Evolutionary conservation across 2,888 invertebrate species (phyloP).

Genomic region (Dryomyza anilis): DNA sequence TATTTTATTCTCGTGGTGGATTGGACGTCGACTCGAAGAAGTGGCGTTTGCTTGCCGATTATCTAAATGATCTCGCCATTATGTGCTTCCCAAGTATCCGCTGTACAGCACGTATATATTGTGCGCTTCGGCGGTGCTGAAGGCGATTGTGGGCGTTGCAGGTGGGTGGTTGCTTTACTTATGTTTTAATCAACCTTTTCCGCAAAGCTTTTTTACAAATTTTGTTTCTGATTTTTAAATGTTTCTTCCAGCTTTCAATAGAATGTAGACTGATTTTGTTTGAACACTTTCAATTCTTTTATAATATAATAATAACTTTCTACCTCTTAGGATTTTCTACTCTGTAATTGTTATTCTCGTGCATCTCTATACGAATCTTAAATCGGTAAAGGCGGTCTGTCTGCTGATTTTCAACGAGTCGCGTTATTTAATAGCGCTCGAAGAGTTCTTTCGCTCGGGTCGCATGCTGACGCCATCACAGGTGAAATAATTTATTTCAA

Average conservation of each 20-base stretch:
- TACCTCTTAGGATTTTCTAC: constrained; percentile 71
- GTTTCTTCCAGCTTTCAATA: constrained; percentile 87
- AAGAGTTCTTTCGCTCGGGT: constrained; percentile 70
- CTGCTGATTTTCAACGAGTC: constrained; percentile 82
- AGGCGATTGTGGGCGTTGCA: constrained; percentile 90
- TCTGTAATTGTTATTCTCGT: constrained; percentile 71
- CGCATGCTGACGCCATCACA: constrained; percentile 68
- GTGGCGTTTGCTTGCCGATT: constrained; percentile 94
- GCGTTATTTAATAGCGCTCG: constrained; percentile 73
- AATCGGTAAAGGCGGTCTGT: constrained; percentile 80
- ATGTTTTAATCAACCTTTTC: not conserved
- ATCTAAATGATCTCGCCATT: constrained; percentile 88
- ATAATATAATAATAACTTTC: not conserved
- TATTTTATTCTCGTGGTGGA: constrained; percentile 87
- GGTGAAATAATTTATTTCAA: no score
- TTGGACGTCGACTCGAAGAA: constrained; percentile 94
- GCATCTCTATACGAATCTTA: constrained; percentile 87
- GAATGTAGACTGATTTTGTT: constrained; percentile 89
- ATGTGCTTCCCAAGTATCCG: constrained; percentile 73
- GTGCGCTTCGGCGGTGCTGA: constrained; percentile 76
- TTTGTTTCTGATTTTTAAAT: constrained; percentile 66
- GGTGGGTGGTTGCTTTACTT: constrained; percentile 58
- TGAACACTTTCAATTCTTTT: constrained; percentile 66
- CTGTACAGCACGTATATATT: constrained; percentile 68
- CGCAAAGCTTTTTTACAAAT: not conserved